These are phyloP conservation scores for Epinotia ramella DNA, from an alignment of 2,888 invertebrate species.

Conservation along the genomic window DNA sequence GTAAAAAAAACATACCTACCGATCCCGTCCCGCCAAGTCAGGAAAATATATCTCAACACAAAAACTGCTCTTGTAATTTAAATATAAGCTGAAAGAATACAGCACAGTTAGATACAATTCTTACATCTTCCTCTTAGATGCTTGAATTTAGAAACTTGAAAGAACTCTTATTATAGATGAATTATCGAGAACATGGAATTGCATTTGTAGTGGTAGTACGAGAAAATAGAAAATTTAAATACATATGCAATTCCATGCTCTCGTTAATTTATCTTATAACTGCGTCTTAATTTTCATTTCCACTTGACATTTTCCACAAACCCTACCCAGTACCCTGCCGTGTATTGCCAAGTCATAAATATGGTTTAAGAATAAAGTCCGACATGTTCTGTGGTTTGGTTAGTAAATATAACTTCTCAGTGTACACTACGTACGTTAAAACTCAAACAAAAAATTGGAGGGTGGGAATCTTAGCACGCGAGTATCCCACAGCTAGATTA, in stretches of 20 bases:
- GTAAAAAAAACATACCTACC: no score
- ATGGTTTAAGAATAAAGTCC: slow-evolving; percentile 65
- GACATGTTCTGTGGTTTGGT: slow-evolving; percentile 68
- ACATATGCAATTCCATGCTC: no score
- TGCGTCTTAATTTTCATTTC: slow-evolving; percentile 50
- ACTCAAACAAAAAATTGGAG: slow-evolving; percentile 47
- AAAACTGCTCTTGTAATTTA: background rate
- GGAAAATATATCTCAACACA: no score
- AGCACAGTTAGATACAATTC: no score
- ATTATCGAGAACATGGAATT: no score
- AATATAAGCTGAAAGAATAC: background rate
- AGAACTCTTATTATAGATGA: no score
- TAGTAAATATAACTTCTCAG: slow-evolving; percentile 65
- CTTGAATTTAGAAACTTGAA: background rate
- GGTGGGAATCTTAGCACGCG: slow-evolving; percentile 58
- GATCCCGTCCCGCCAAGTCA: no score
- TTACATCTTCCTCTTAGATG: background rate
- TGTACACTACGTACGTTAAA: background rate
- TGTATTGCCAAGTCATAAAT: slow-evolving; percentile 60
- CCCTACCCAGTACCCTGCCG: slow-evolving; percentile 10
- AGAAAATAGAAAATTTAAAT: no score
- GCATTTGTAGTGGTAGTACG: no score
- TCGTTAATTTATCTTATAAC: no score
- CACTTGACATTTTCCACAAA: slow-evolving; percentile 13
- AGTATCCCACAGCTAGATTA: slow-evolving; percentile 64